Evolutionary conservation across 2,113 vertebrate genomes (phyloP), one percentile per base, ranked within the genome.

Genomic region (Vulpes ferrilata): DNA sequence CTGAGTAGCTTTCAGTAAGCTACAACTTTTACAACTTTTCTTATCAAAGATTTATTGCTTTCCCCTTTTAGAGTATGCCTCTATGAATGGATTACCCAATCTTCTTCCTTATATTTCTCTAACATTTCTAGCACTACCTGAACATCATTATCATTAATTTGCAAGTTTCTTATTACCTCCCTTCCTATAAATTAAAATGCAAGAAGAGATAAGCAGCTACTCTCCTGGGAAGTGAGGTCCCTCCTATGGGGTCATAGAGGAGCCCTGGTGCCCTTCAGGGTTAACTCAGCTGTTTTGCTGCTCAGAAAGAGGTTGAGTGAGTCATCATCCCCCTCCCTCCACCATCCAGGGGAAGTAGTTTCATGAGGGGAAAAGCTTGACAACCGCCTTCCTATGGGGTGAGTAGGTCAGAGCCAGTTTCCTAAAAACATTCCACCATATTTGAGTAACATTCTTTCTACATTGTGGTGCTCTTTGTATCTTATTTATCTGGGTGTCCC

Each of bases 51-150:
- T 35, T 17, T 57, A 43, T 80, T 80, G 32, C 32, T 94, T 81
- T 51, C 3, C 53, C 30, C 48, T 78, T 5, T 64, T 57, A 65
- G n/a, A 73, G 64, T 23, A 90, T 48, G 5, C 38, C 65, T 60
- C 35, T 19, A 2, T 59, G 27, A 74, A 59, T 51, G 11, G 20
- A 76, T 74, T 95, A 32, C 62, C 55, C 5, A 51, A 13, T n/a
- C 27, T 55, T 95, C 84, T 67, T 71, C 60, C 73, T 95, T 81
- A 65, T 35, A 59, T 67, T 80, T 92, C 55, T 93, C 71, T 73
- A 64, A 89, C 22, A 11, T 89, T 93, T 81, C 35, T 59, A 67
- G 19, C 53, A 86, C 19, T 76, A 67, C 67, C 32, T 19, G 27
- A 90, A 67, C 20, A 81, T 59, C 35, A 62, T 69, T 38, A 51